These are phyloP conservation scores for Telenomus remus DNA, from an alignment of 1,140 invertebrate species.

Conservation along the genomic window DNA sequence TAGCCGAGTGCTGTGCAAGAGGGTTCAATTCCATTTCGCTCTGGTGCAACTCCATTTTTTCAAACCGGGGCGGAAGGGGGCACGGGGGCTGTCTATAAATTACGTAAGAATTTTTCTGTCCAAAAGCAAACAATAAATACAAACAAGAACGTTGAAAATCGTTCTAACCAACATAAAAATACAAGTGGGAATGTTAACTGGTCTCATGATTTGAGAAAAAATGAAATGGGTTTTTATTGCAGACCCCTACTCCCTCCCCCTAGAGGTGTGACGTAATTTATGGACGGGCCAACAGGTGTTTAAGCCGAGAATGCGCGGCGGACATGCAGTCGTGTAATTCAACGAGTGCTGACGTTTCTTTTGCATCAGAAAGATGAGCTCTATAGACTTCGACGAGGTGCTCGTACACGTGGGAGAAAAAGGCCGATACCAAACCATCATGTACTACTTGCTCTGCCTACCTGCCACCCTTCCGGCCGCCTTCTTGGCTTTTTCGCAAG, in stretches of 20 bases:
- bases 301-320: constrained; percentile 55
- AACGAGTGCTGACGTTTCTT: constrained; percentile 49
- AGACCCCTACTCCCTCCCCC: constrained; percentile 4
- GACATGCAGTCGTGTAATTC: constrained; percentile 67
- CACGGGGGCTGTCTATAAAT: constrained; percentile 7
- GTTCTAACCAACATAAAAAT: too few relatives aligned
- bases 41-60: constrained; percentile 7
- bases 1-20: constrained; percentile 7
- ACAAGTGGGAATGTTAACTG: too few relatives aligned
- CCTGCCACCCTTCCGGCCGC: constrained; percentile 81
- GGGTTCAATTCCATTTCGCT: constrained; percentile 2
- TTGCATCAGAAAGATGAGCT: constrained; percentile 71
- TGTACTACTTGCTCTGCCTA: constrained; percentile 82
- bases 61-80: constrained; percentile 17
- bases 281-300: constrained; percentile 23
- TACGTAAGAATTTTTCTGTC: neutral
- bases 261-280: constrained; percentile 1
- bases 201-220: too few relatives aligned
- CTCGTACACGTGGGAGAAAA: constrained; percentile 80
- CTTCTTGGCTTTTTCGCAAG: constrained; percentile 82
- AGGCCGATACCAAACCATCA: constrained; percentile 81
- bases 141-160: too few relatives aligned
- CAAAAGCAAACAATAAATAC: too few relatives aligned
- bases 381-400: constrained; percentile 82
- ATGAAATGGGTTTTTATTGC: neutral